phyloP scores from a whole-genome alignment of 1,140 invertebrate species.

The Drosophila lowei region DNA sequence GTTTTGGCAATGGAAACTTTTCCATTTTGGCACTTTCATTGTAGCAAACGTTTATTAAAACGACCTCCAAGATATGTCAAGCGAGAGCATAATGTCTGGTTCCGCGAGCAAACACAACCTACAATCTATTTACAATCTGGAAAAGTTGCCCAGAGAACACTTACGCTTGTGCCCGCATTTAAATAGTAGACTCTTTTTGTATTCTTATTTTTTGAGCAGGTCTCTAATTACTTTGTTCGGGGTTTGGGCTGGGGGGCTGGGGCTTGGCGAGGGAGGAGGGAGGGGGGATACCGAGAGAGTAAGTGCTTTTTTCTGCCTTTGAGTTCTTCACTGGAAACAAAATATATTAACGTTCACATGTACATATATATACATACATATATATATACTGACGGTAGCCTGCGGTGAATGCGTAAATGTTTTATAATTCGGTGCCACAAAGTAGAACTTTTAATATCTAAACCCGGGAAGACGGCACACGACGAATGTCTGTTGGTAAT shows the following conservation, averaged over 20 bases:
- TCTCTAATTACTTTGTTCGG: constrained; percentile 68
- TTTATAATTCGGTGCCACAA: constrained; percentile 44
- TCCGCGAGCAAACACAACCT: constrained; percentile 24
- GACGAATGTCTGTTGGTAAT: constrained; percentile 1
- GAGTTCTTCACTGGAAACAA: constrained; percentile 19
- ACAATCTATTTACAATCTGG: constrained; percentile 17
- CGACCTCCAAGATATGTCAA: constrained; percentile 45
- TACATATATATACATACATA: neutral
- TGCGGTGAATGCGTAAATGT: constrained; percentile 51
- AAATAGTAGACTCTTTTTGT: constrained; percentile 47
- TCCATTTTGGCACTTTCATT: constrained; percentile 40
- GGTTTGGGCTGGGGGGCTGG: neutral
- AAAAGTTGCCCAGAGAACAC: constrained; percentile 37
- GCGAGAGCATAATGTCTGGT: constrained; percentile 33
- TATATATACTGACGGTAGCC: neutral
- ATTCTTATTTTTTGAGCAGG: constrained; percentile 38
- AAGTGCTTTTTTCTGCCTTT: constrained; percentile 53
- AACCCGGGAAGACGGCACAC: constrained; percentile 25
- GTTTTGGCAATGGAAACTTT: constrained; percentile 56
- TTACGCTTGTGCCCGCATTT: constrained; percentile 33
- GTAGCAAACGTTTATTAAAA: constrained; percentile 36
- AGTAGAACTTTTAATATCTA: constrained; percentile 62
- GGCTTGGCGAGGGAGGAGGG: no score
- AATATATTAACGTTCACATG: constrained; percentile 3
- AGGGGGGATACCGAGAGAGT: constrained; percentile 21